Conservation (phyloP, 2,113 vertebrate species). For the Clarias macrocephalus region DNA sequence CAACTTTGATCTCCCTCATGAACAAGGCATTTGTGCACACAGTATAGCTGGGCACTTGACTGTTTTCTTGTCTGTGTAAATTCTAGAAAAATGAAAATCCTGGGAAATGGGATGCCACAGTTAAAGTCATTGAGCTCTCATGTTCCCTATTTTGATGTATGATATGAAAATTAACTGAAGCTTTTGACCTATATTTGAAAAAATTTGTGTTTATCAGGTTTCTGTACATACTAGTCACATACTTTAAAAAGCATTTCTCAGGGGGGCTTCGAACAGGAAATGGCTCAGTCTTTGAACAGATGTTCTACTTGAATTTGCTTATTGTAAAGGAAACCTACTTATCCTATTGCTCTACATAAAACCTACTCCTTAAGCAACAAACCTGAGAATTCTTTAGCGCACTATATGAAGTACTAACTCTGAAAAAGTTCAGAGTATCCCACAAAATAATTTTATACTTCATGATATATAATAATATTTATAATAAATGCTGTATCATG, state of each 20-base stretch:
- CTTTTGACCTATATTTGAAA: neutral
- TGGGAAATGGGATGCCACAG: too few relatives aligned
- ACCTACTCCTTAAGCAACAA: neutral
- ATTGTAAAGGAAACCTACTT: neutral
- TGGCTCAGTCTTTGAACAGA: neutral
- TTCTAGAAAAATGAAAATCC: too few relatives aligned
- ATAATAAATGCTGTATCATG: neutral
- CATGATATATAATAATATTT: neutral
- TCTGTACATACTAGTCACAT: neutral
- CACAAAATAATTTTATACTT: neutral
- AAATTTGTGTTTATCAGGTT: neutral
- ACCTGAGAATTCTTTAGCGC: neutral
- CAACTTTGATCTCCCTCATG: neutral
- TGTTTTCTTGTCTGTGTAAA: neutral
- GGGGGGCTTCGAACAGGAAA: conserved; percentile 5
- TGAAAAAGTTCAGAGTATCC: neutral
- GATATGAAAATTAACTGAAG: neutral
- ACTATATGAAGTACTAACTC: accelerated
- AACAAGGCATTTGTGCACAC: neutral
- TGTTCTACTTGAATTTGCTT: neutral
- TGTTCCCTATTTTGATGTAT: too few relatives aligned
- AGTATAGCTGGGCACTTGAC: neutral
- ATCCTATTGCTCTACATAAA: neutral
- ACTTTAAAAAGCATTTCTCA: neutral
- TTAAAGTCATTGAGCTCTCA: too few relatives aligned